Conservation (phyloP, 92 coral and sea anemone species). For the Isaurus tuberculatus region DNA sequence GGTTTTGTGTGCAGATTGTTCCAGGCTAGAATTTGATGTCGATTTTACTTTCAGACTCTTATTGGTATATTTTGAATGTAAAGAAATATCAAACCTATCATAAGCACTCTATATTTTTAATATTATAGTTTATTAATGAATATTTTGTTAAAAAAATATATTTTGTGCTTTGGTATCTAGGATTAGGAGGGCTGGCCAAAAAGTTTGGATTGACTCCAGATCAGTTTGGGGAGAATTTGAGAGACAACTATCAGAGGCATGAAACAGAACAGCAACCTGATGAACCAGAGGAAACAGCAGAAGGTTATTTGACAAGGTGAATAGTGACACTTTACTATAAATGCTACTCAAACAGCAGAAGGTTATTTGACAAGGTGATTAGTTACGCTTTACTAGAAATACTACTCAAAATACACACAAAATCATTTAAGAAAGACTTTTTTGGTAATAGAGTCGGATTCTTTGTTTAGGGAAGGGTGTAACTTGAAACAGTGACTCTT, state of each 20-base stretch:
- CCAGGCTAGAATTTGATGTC: no score
- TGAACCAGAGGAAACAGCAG: conserved; percentile 96
- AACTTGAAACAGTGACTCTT: no score
- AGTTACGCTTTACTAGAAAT: background rate
- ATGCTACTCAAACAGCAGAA: conserved; percentile 95
- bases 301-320: conserved; percentile 82
- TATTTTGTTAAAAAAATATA: background rate
- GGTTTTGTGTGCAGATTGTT: no score
- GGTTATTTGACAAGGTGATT: conserved; percentile 76
- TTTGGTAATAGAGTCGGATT: no score
- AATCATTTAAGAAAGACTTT: no score
- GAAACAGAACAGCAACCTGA: conserved; percentile 96
- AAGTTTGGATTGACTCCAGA: conserved; percentile 99
- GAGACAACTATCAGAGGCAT: conserved; percentile 98
- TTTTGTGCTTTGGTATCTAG: conserved; percentile 33
- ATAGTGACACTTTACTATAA: background rate
- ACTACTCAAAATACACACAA: no score
- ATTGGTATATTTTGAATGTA: background rate
- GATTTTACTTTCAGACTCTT: background rate
- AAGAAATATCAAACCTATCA: no score
- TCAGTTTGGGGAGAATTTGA: conserved; percentile 96
- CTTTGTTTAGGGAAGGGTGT: no score
- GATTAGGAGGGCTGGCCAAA: conserved; percentile 91
- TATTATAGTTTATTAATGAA: no score
- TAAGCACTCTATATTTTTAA: no score